Base-by-base conservation (phyloP, 2,113 vertebrate genomes). In the Hyla sarda region DNA sequence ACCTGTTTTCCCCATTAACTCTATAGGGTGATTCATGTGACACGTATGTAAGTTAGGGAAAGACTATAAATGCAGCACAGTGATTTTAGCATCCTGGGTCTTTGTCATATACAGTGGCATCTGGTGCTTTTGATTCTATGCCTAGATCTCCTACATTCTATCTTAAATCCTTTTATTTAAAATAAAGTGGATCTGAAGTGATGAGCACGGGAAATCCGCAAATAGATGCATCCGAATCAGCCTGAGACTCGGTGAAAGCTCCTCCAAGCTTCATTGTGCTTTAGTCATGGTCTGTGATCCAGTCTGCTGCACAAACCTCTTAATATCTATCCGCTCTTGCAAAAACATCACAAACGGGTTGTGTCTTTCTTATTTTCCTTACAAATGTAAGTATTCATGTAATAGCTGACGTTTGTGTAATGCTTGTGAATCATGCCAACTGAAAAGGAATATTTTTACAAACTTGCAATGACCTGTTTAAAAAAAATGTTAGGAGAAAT, bases 401-500 rank as follows among this genome's bases (percentile, higher is more conserved):
- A 34, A 67, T 50, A 86, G 34, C 82, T 62, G 54, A 56, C 72
- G 54, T 79, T 50, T 72, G 73, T 80, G 60, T 79, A 37, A 81
- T 48, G 62, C 23, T 81, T 81, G 77, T 86, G 77, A 79, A 73
- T 60, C 25, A 11, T 73, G 45, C 77, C 50, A 73, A 71, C 77
- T 72, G 5, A 81, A 86, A 81, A 73, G 37, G 30, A 86, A 81
- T 86, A 86, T 86, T 86, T 86, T 86, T 86, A 81, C 84, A 81
- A 86, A 58, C 50, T 81, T 52, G 47, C 75, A 80, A 80, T 79
- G 65, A 72, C 25, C 77, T 86, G 77, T 86, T 86, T 81, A 81
- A 86, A 86, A 50, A 73, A 86, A 56, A 72, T 79, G 67, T 81
- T 81, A 86, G 84, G 76, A 73, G 14, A 86, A 80, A 80, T 81